Conservation (phyloP, 2,888 invertebrate species). For the Papilio elwesi region DNA sequence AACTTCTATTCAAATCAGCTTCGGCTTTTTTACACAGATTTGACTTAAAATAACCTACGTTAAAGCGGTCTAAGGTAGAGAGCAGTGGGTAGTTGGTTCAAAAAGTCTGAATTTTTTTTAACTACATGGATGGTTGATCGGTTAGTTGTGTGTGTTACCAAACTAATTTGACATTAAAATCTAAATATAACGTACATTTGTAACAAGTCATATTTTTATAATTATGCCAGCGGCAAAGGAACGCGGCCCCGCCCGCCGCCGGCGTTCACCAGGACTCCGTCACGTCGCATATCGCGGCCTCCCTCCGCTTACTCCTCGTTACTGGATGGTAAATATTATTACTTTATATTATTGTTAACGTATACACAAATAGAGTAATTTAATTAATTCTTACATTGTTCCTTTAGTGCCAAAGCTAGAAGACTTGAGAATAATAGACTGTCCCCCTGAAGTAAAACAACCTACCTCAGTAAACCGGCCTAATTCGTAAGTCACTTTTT, state of each 20-base stretch:
- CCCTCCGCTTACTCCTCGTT: slow-evolving; percentile 70
- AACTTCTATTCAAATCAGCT: too few relatives aligned
- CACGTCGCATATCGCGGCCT: slow-evolving; percentile 88
- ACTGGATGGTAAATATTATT: slow-evolving; percentile 68
- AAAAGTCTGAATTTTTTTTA: too few relatives aligned
- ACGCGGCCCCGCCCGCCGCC: slow-evolving; percentile 86
- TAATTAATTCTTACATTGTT: slow-evolving; percentile 24
- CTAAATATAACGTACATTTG: slow-evolving; percentile 6
- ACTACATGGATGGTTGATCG: background rate
- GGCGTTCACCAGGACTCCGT: slow-evolving; percentile 90
- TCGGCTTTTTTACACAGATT: too few relatives aligned
- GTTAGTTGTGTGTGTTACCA: background rate
- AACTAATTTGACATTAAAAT: background rate
- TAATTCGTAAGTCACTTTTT: slow-evolving; percentile 72
- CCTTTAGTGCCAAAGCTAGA: slow-evolving; percentile 78
- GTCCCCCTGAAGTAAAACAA: slow-evolving; percentile 78
- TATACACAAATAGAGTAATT: background rate
- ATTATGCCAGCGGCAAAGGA: slow-evolving; percentile 83
- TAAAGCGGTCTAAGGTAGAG: too few relatives aligned
- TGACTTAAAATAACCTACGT: too few relatives aligned
- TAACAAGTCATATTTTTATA: slow-evolving; percentile 3
- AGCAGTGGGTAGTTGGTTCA: too few relatives aligned
- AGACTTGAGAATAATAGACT: slow-evolving; percentile 84
- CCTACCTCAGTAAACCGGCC: slow-evolving; percentile 81
- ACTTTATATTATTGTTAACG: slow-evolving; percentile 21